Evolutionary conservation across 2,888 invertebrate genomes (phyloP), one percentile per base, ranked within the genome.

Genomic region (Plagodis dolabraria): DNA sequence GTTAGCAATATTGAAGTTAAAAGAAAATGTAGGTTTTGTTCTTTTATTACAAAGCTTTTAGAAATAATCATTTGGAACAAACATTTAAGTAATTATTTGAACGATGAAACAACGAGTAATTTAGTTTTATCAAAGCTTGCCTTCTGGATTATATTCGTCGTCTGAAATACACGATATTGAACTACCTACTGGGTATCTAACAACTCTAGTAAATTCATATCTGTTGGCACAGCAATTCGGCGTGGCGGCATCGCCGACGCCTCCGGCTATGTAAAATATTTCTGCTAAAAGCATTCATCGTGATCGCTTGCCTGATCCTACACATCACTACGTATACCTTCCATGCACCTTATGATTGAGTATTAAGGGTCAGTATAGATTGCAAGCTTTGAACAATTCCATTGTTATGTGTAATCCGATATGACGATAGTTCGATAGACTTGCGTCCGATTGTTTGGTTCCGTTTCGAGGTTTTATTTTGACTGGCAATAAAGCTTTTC

Each of bases 261-360:
- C 87, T 79, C 83, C 71, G 89, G 92, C 90, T 74, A 87, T 91
- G 92, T 91, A 91, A 92, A 92, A 92, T 92, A 92, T 92, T 92
- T 92, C 92, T 89, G 87, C 87, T 87, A 87, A 69, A 88, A 90
- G 89, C 92, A 89, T 92, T 91, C 92, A 90, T 90, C 89, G 89
- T 89, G 91, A 91, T 91, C 90, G 89, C 79, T 73, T 70, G 86
- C 83, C 86, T 83, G 87, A 89, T 87, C 87, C 85, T 79, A 79
- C 81, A 79, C 80, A 77, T 82, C 75, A 81, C 79, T 76, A 69
- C 60, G 50, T 54, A 36, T 33, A 60, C 62, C 36, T 65, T 53
- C 45, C n/a, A 54, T 68, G 58, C 55, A 74, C 83, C 74, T 76
- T 86, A 75, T 59, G 34, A 44, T 69, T 10, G 67, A 49, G 60